These are phyloP conservation scores for Erythrocebus patas DNA, from an alignment of 2,113 vertebrate species.

Conservation along the genomic window DNA sequence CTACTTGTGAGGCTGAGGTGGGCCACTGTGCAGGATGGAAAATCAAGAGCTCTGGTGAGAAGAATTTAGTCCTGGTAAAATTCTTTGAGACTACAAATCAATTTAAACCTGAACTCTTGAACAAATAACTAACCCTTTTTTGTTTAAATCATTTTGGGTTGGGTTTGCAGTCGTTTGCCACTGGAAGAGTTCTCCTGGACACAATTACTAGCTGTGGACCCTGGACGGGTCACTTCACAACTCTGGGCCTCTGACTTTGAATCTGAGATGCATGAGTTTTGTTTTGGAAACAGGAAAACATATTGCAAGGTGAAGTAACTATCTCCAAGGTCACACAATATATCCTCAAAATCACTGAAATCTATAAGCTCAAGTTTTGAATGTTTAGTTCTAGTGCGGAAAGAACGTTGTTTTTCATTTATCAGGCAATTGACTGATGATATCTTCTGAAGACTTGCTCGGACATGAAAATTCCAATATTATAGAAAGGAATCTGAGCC, in stretches of 20 bases:
- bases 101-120: not conserved
- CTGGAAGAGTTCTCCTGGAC: not conserved
- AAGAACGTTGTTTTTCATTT: constrained; percentile 32
- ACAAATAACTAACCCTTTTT: not conserved
- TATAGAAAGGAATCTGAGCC: constrained; percentile 28
- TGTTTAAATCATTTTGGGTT: not conserved
- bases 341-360: not conserved
- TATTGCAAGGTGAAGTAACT: not conserved
- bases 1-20: no score
- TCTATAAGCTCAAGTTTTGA: not conserved
- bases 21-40: not conserved
- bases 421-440: constrained; percentile 39
- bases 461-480: constrained; percentile 47
- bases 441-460: constrained; percentile 46
- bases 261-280: not conserved
- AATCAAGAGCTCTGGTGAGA: not conserved
- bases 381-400: constrained; percentile 25
- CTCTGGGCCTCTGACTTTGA: not conserved
- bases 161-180: not conserved
- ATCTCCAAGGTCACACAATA: not conserved
- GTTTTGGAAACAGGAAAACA: not conserved
- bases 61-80: not conserved
- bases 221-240: not conserved
- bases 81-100: not conserved
- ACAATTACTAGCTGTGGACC: not conserved